Conservation (phyloP, 2,113 vertebrate species). For the Procapra przewalskii region DNA sequence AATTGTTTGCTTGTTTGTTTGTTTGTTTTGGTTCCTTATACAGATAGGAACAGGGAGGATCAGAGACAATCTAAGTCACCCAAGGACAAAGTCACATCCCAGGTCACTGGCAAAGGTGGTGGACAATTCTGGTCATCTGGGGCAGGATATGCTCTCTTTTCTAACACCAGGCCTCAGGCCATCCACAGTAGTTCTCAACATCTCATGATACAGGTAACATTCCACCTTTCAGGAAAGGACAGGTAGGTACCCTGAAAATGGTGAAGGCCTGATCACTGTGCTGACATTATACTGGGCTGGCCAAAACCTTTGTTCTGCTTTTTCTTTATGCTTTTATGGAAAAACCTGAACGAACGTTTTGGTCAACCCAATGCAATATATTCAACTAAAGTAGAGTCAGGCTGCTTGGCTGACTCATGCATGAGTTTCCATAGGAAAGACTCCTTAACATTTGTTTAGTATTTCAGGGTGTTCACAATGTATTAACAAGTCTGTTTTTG, state of each 20-base stretch:
- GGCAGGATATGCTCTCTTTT: neutral
- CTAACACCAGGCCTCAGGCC: neutral
- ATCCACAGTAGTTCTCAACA: neutral
- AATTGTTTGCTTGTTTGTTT: neutral
- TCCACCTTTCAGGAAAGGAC: neutral
- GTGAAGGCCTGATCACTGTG: neutral
- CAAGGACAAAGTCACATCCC: neutral
- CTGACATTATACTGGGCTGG: neutral
- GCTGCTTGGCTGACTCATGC: neutral
- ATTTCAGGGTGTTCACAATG: neutral
- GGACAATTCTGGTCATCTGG: neutral
- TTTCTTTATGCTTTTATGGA: neutral
- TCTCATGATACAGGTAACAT: neutral
- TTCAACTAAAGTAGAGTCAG: neutral
- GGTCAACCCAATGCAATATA: neutral
- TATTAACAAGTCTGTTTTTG: neutral
- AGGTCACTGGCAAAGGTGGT: neutral
- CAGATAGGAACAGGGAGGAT: neutral
- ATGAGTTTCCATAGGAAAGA: neutral
- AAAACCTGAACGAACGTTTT: neutral
- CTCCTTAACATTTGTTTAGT: neutral
- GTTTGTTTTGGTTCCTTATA: neutral
- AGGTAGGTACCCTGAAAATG: neutral
- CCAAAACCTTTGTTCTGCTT: neutral
- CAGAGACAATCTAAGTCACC: neutral